A percentile compares a stretch with the other conserved stretches of the same genome.
These are phyloP conservation scores for Rapana venosa DNA, from an alignment of 2,888 invertebrate genomes.

Conservation along the genomic window DNA sequence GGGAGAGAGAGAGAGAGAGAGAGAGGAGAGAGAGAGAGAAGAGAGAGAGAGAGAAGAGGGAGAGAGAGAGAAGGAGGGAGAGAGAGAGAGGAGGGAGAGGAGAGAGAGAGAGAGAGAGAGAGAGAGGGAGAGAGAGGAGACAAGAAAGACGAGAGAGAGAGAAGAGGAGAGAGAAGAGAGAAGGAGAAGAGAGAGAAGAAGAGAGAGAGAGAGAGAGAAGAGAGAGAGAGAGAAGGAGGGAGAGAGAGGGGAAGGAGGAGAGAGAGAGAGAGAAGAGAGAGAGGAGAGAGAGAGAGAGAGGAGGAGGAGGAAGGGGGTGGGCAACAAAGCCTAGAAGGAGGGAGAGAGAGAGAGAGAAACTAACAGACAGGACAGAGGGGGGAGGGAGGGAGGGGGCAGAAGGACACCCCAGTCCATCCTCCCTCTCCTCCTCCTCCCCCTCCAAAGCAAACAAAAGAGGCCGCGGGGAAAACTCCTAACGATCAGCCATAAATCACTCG, in stretches of 20 bases:
- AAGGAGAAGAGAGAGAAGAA: background rate
- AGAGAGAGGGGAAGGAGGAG: background rate
- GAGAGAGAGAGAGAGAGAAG: too few species aligned
- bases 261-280: background rate
- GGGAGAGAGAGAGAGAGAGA: background rate
- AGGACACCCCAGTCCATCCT: too few species aligned
- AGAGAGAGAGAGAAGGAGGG: conserved; percentile 18
- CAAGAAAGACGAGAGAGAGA: background rate
- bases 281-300: background rate
- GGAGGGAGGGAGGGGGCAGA: too few species aligned
- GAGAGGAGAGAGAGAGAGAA: background rate
- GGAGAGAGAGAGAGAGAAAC: background rate
- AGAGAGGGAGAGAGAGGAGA: background rate
- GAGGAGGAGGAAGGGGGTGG: background rate
- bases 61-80: background rate
- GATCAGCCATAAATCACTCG: too few species aligned
- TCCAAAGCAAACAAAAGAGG: too few species aligned
- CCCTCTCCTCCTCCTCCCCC: too few species aligned
- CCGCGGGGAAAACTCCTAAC: too few species aligned
- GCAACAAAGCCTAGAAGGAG: background rate
- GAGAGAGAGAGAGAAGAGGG: background rate
- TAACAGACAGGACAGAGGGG: too few species aligned
- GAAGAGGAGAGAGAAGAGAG: background rate
- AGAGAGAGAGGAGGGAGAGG: background rate
- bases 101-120: background rate